phyloP scores from a whole-genome alignment of 2,113 vertebrate genomes.

The Cyrtonyx montezumae region DNA sequence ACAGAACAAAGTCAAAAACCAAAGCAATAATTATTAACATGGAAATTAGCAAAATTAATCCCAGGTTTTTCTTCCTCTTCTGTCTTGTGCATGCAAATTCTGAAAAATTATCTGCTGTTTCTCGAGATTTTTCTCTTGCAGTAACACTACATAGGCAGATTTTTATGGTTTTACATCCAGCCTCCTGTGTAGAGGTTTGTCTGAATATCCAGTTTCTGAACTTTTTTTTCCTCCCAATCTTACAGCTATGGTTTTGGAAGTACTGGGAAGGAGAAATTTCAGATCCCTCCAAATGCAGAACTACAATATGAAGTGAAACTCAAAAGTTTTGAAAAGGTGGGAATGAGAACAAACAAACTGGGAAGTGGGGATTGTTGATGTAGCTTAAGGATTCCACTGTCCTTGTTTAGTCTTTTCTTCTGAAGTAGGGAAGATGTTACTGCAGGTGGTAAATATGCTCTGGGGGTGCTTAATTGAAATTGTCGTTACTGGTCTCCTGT shows the following conservation, averaged over 20 bases:
- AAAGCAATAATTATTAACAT: not conserved
- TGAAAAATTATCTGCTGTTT: not conserved
- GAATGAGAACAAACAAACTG: not conserved
- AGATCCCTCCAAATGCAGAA: slow-evolving; percentile 86
- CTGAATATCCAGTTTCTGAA: not conserved
- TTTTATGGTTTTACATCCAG: not conserved
- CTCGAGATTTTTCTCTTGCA: not conserved
- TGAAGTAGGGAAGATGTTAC: not conserved
- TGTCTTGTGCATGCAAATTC: not conserved
- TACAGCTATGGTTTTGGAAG: slow-evolving; percentile 91
- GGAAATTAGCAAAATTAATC: not conserved
- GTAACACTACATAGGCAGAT: not conserved
- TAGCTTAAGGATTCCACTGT: no score
- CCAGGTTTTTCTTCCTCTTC: not conserved
- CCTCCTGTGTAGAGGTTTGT: not conserved
- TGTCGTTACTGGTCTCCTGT: not conserved
- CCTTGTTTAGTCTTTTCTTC: accelerated
- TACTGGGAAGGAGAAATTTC: slow-evolving; percentile 85
- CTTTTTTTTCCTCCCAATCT: not conserved
- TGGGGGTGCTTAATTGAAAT: not conserved
- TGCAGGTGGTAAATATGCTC: not conserved
- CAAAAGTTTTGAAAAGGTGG: slow-evolving; percentile 93
- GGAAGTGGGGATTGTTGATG: not conserved
- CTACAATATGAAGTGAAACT: slow-evolving; percentile 91
- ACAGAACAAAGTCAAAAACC: not conserved